Percentiles rank a stretch among this genome's conserved stretches.
These are phyloP conservation scores for Polydrusus pterygomalis DNA, from an alignment of 2,888 invertebrate genomes.

Conservation along the genomic window DNA sequence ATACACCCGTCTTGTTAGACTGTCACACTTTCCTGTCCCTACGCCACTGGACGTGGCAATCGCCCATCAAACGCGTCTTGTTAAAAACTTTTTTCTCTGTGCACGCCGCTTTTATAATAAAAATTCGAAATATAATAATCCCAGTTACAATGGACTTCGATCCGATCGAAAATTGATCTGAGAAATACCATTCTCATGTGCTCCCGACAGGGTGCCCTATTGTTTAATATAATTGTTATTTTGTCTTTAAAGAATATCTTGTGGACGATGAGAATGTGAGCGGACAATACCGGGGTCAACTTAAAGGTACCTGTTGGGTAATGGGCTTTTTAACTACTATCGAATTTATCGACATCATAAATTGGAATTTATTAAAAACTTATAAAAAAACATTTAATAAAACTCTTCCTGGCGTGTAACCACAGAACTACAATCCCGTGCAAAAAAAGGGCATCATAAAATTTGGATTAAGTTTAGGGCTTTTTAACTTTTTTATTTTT, in stretches of 20 bases:
- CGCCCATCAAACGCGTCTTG: conserved; percentile 48
- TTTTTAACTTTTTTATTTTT: too few species aligned
- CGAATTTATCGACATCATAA: too few species aligned
- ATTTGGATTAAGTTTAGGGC: too few species aligned
- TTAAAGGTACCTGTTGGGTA: neutral
- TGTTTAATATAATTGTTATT: conserved; percentile 73
- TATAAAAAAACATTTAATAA: too few species aligned
- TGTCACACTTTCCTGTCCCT: too few species aligned
- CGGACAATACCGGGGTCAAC: neutral
- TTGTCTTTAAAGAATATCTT: conserved; percentile 55
- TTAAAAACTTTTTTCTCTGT: conserved; percentile 40
- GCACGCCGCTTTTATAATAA: conserved; percentile 59
- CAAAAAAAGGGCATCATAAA: too few species aligned
- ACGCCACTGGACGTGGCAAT: conserved; percentile 38
- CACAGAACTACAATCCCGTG: too few species aligned
- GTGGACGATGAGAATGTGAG: conserved; percentile 45
- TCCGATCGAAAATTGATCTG: conserved; percentile 64
- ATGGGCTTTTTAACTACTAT: too few species aligned
- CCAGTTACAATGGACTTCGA: conserved; percentile 54
- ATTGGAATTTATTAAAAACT: too few species aligned
- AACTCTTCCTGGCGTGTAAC: too few species aligned
- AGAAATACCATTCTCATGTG: conserved; percentile 58
- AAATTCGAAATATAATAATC: conserved; percentile 58
- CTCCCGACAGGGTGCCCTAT: conserved; percentile 70
- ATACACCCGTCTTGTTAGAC: too few species aligned